These are phyloP conservation scores for Epinotia demarniana DNA, from an alignment of 2,888 invertebrate species.

Conservation along the genomic window DNA sequence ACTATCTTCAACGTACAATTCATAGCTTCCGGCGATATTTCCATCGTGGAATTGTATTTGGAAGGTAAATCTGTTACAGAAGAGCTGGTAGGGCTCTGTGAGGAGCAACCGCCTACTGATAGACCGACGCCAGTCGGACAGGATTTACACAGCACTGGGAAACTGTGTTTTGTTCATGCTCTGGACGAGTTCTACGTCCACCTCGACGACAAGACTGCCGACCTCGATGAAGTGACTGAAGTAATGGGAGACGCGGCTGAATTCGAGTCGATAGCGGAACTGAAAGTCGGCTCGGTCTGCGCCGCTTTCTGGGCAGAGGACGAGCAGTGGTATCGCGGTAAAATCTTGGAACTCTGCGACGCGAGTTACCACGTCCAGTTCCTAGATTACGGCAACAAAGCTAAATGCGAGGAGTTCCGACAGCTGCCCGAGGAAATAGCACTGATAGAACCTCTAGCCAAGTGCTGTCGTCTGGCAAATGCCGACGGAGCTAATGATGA, in stretches of 20 bases:
- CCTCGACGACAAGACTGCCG: conserved; percentile 81
- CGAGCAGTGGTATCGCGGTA: conserved; percentile 87
- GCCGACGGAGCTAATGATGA: conserved; percentile 74
- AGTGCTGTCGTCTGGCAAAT: conserved; percentile 85
- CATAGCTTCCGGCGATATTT: conserved; percentile 87
- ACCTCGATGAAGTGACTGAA: conserved; percentile 86
- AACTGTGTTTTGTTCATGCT: conserved; percentile 87
- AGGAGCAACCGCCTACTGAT: conserved; percentile 67
- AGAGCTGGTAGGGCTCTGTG: conserved; percentile 83
- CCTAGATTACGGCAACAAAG: conserved; percentile 89
- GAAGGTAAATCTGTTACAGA: conserved; percentile 87
- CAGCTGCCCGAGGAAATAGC: conserved; percentile 86
- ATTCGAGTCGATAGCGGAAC: conserved; percentile 79
- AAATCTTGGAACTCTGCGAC: conserved; percentile 85
- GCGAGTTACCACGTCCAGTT: conserved; percentile 85
- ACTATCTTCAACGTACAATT: conserved; percentile 88
- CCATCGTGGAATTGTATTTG: conserved; percentile 85
- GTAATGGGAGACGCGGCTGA: conserved; percentile 80
- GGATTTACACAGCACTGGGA: conserved; percentile 82
- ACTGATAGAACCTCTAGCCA: conserved; percentile 84
- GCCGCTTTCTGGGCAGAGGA: conserved; percentile 88
- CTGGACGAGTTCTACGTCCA: conserved; percentile 91
- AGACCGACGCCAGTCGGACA: conserved; percentile 75
- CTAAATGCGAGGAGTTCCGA: conserved; percentile 84
- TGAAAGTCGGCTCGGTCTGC: conserved; percentile 85